Evolutionary conservation across 2,888 invertebrate species (phyloP), one percentile per base, ranked within the genome.

Genomic region (Drosophila flavopinicola): DNA sequence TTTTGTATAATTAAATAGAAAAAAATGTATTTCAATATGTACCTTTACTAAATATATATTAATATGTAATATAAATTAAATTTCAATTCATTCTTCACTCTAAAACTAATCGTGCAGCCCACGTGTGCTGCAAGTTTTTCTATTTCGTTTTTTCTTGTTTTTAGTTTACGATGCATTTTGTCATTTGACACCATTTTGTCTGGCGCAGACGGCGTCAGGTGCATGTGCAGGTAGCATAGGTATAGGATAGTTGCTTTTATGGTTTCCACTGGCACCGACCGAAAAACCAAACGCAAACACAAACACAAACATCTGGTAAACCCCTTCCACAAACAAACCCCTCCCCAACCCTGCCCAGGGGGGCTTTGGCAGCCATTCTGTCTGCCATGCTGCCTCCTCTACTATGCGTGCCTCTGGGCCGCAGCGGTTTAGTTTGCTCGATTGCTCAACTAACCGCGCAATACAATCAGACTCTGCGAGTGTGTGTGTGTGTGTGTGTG

Each of bases 121-220:
- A 59, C 53, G 39, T 42, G 38, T 6, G 24, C 29, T 35, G 7
- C 57, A 57, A 56, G 56, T 48, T 66, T 68, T 72, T 51, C 49
- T 51, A 66, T 68, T 76, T 65, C 42, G 48, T 57, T 67, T 68
- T 59, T 3, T 17, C 15, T 39, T 33, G 37, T 57, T 58, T 35
- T 51, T 60, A 65, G 66, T 77, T 73, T 72, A 73, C 86, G 70
- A 66, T 82, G 85, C 83, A 75, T 66, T 83, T 73, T 80, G 82
- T 71, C 76, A 83, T 86, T 80, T 78, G 85, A 84, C 87, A 84
- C 83, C 80, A 84, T 84, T 83, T 80, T 66, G 85, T 73, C 84
- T 72, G 68, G 56, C 49, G 58, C 61, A 64, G 63, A 53, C 64
- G 45, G 44, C 53, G 58, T 52, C 56, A 56, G 17, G 63, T 71